These are phyloP conservation scores for Chaetorhynchus papuensis DNA, from an alignment of 2,113 vertebrate genomes.

Conservation along the genomic window DNA sequence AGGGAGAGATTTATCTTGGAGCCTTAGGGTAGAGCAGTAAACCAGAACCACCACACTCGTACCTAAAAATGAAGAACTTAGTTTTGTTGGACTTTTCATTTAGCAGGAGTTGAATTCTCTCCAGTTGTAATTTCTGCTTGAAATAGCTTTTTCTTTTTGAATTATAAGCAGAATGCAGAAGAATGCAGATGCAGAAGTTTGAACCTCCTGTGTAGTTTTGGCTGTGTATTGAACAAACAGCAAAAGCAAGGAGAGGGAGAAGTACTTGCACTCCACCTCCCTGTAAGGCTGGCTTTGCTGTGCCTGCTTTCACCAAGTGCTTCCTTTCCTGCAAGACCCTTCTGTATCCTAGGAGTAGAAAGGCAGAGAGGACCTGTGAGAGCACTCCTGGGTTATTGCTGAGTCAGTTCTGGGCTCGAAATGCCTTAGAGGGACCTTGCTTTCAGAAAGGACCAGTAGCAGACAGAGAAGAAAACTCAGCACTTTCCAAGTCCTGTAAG, in stretches of 20 bases:
- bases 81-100: background rate
- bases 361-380: background rate
- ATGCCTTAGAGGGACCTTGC: background rate
- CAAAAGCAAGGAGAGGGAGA: background rate
- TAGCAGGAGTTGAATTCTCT: background rate
- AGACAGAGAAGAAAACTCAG: background rate
- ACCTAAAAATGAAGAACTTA: background rate
- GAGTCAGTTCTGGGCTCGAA: background rate
- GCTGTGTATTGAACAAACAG: background rate
- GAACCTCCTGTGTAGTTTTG: background rate
- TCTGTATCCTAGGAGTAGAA: background rate
- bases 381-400: background rate
- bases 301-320: background rate
- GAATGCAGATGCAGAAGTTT: background rate
- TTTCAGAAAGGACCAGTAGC: background rate
- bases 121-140: background rate
- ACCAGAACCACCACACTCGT: background rate
- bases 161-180: background rate
- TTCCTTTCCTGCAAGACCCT: background rate
- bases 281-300: background rate
- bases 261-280: background rate
- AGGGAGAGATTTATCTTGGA: conserved; percentile 16
- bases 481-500: background rate
- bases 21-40: background rate
- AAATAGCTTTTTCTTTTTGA: background rate